Evolutionary conservation across 2,797 vertebrate species (phyloP).

Genomic region (Pipistrellus pygmaeus): DNA sequence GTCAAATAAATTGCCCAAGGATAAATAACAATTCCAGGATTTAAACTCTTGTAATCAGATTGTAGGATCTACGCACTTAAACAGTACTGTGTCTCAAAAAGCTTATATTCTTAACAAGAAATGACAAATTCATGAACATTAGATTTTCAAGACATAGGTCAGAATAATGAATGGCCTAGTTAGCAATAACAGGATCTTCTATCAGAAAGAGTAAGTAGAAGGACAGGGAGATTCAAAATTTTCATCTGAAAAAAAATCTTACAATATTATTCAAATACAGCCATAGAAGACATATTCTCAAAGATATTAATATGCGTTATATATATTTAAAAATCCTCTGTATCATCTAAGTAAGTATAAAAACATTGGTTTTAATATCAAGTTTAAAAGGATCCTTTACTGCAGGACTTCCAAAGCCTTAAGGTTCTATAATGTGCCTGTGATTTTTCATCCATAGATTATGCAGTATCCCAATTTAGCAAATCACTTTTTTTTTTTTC

Average conservation of each 20-base stretch:
- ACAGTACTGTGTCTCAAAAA: neutral
- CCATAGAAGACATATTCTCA: conserved; percentile 38
- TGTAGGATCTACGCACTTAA: conserved; percentile 24
- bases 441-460: conserved; percentile 1
- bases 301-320: conserved; percentile 10
- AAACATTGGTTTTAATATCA: conserved; percentile 17
- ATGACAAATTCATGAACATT: conserved; percentile 6
- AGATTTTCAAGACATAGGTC: conserved; percentile 25
- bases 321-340: neutral
- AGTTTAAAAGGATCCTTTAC: neutral
- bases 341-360: neutral
- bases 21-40: conserved; percentile 40
- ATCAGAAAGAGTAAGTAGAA: neutral
- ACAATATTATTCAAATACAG: conserved; percentile 22
- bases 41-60: conserved; percentile 2
- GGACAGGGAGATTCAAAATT: neutral
- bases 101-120: conserved; percentile 6
- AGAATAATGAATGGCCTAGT: conserved; percentile 31
- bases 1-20: neutral
- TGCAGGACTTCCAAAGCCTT: neutral
- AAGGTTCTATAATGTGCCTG: neutral
- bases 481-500: neutral
- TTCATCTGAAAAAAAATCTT: conserved; percentile 7
- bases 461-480: conserved; percentile 3
- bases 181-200: conserved; percentile 21